Base-by-base conservation (phyloP, 2,888 invertebrate genomes). In the Melanophora roralis region DNA sequence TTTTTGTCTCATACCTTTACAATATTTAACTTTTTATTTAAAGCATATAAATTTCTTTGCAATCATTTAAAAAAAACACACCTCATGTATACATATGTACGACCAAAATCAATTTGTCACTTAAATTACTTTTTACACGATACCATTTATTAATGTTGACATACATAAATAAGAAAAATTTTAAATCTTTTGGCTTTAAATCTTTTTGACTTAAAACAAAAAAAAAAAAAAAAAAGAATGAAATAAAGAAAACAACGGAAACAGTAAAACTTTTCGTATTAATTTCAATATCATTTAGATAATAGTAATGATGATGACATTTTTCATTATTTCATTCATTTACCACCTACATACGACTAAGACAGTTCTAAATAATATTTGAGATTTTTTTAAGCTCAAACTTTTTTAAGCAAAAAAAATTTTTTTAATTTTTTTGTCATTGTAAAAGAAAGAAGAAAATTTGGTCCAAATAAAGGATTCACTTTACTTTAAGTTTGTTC, bases 271-370 rank as follows among this genome's bases (percentile, higher is more conserved):
- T 21, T n/a, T 34, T 32, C 47, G 34, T 68, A 68, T 68, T 34
- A 57, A 68, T 68, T 68, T 68, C 68, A 57, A 68, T 68, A 68
- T 36, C 68, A 43, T 32, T 53, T 43, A 43, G 32, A 68, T 53
- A 51, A 49, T n/a, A 32, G 32, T 68, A 55, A 68, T 55, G 27
- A 32, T 14, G 23, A 14, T 1, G 16, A 38, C 16, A 19, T 60
- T 34, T 60, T 60, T 60, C 27, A 0, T 7, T 27, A 12, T 51
- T 27, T 51, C 19, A 19, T 45, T 45, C 14, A 49, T 27, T 14
- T 5, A 36, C 21, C 27, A 23, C 47, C 69, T 27, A 27, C 27
- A 6, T 27, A 27, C 6, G 6, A 38, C 36, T 53, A 45, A 16
- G 11, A 57, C 45, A 59, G 27, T n/a, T n/a, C 23, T 38, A 49